Conservation (phyloP, 2,888 invertebrate genomes). For the Galerucella nymphaeae region DNA sequence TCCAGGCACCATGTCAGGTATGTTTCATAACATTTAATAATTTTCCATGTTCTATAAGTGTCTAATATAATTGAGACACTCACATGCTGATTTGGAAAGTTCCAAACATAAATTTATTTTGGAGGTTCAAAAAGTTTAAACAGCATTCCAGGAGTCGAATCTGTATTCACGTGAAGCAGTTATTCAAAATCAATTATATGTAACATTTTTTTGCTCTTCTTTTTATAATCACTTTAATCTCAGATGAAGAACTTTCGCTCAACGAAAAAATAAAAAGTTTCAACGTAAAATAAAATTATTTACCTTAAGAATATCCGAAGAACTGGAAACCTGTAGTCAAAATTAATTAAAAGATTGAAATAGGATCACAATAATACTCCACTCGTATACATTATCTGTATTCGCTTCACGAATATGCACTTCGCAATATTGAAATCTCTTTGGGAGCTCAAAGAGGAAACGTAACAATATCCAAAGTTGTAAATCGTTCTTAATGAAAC, state of each 20-base stretch:
- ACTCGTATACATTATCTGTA: neutral
- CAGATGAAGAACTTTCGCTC: neutral
- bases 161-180: too few relatives aligned
- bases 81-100: too few relatives aligned
- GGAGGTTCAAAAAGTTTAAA: too few relatives aligned
- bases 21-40: conserved; percentile 52
- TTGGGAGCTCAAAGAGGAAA: neutral
- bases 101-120: too few relatives aligned
- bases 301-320: neutral
- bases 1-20: conserved; percentile 90
- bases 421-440: neutral
- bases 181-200: too few relatives aligned
- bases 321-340: neutral
- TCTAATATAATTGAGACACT: too few relatives aligned
- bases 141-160: too few relatives aligned
- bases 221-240: neutral
- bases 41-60: too few relatives aligned
- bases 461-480: neutral
- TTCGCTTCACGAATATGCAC: neutral
- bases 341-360: conserved; percentile 2
- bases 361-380: neutral
- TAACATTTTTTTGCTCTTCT: neutral
- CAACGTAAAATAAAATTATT: neutral
- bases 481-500: neutral
- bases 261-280: neutral